These are phyloP conservation scores for Crenuchus spilurus DNA, from an alignment of 2,797 vertebrate species.

Conservation along the genomic window DNA sequence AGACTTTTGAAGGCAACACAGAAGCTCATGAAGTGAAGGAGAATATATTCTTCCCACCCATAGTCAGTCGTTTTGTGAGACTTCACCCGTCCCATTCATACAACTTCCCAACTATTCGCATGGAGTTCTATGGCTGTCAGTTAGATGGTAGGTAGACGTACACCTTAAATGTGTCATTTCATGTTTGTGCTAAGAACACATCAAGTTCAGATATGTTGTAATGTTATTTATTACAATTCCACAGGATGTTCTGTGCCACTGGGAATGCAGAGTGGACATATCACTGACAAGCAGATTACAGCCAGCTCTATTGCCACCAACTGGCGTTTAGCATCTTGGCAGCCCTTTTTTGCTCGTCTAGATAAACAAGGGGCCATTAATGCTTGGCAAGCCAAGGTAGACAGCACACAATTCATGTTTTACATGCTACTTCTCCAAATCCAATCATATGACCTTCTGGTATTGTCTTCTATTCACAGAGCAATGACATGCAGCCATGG, in stretches of 20 bases:
- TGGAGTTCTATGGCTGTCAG: slow-evolving; percentile 94
- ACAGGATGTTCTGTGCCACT: slow-evolving; percentile 92
- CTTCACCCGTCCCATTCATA: slow-evolving; percentile 81
- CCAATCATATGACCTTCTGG: background rate
- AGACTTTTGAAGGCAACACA: slow-evolving; percentile 91
- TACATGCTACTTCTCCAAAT: background rate
- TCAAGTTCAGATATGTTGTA: too few species aligned
- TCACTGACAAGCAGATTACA: slow-evolving; percentile 81
- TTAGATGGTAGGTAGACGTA: slow-evolving; percentile 81
- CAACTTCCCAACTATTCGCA: slow-evolving; percentile 83
- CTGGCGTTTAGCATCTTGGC: slow-evolving; percentile 84
- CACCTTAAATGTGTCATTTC: background rate
- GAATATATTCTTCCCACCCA: slow-evolving; percentile 87
- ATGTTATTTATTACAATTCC: too few species aligned
- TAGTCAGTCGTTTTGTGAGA: slow-evolving; percentile 87
- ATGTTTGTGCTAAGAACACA: too few species aligned
- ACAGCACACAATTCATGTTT: background rate
- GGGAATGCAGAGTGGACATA: slow-evolving; percentile 85
- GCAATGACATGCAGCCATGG: slow-evolving; percentile 86
- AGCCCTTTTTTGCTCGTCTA: slow-evolving; percentile 83
- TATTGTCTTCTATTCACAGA: slow-evolving; percentile 65
- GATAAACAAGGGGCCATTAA: slow-evolving; percentile 84
- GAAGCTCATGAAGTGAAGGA: slow-evolving; percentile 75
- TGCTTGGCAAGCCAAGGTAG: slow-evolving; percentile 93
- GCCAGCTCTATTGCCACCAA: slow-evolving; percentile 83